phyloP scores from a whole-genome alignment of 2,888 invertebrate genomes.

The Drosophila nigricruria region DNA sequence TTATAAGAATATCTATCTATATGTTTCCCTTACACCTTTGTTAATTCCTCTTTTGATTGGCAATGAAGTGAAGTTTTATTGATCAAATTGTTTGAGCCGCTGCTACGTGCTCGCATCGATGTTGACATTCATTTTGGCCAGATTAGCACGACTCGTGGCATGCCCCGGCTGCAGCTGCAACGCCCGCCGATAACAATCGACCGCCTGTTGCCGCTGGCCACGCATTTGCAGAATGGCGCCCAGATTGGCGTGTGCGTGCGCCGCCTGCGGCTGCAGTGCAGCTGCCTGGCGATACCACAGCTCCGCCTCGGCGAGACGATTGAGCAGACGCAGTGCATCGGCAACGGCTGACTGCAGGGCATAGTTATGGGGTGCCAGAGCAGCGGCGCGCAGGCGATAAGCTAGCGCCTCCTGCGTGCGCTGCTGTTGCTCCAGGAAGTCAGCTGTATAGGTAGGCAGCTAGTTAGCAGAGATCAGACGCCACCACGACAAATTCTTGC shows the following conservation, averaged over 20 bases:
- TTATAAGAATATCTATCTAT: conserved; percentile 26
- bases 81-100: not conserved
- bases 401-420: conserved; percentile 92
- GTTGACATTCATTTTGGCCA: conserved; percentile 88
- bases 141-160: conserved; percentile 93
- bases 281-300: conserved; percentile 90
- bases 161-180: conserved; percentile 94
- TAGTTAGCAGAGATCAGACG: not conserved
- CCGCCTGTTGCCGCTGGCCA: conserved; percentile 94
- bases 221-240: conserved; percentile 97
- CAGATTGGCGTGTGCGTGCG: conserved; percentile 95
- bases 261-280: conserved; percentile 88
- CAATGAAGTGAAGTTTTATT: not conserved
- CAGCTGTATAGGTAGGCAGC: conserved; percentile 87
- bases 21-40: not conserved
- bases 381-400: conserved; percentile 91
- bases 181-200: conserved; percentile 93
- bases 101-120: conserved; percentile 60
- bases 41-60: conserved; percentile 15
- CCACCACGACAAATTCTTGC: not conserved
- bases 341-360: conserved; percentile 94
- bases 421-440: conserved; percentile 92
- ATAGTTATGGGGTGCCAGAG: conserved; percentile 91
- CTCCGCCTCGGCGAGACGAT: conserved; percentile 92
- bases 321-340: conserved; percentile 92